Conservation (phyloP, 2,888 invertebrate species). For the Drosophila suboccidentalis region DNA sequence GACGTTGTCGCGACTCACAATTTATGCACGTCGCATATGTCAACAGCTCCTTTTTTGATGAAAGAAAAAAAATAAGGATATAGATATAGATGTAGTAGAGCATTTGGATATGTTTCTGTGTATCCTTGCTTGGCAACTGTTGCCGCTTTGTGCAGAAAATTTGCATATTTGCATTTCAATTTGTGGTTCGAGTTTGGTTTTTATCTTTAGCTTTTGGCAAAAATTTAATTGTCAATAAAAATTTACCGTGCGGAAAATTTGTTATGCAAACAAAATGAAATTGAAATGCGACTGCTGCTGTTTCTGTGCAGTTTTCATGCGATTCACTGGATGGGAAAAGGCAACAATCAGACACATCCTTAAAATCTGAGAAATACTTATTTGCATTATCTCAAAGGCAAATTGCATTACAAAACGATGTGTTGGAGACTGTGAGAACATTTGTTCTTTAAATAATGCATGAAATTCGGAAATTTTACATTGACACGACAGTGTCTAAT, state of each 20-base stretch:
- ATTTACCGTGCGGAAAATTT: constrained; percentile 85
- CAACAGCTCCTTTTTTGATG: constrained; percentile 65
- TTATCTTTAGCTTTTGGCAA: constrained; percentile 36
- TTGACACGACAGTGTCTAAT: constrained; percentile 54
- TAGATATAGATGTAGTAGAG: constrained; percentile 22
- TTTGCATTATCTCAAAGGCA: constrained; percentile 49
- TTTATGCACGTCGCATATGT: constrained; percentile 79
- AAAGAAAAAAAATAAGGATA: constrained; percentile 18
- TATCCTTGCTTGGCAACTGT: constrained; percentile 57
- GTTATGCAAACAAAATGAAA: constrained; percentile 84
- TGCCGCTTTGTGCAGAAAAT: constrained; percentile 54
- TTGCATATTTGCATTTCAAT: constrained; percentile 80
- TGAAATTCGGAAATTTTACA: constrained; percentile 38
- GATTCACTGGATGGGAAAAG: constrained; percentile 42
- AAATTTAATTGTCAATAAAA: constrained; percentile 84
- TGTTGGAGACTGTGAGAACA: constrained; percentile 44
- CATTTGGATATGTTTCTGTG: constrained; percentile 7
- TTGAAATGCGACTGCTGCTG: constrained; percentile 60
- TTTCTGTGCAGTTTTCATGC: constrained; percentile 46
- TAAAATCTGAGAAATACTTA: constrained; percentile 27
- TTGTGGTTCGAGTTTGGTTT: constrained; percentile 47
- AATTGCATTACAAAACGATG: constrained; percentile 26
- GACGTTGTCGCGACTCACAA: constrained; percentile 52
- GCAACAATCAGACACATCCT: constrained; percentile 20
- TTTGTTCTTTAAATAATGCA: constrained; percentile 58